Evolutionary conservation across 1,140 invertebrate species (phyloP).

Genomic region (Drosophila triauraria): DNA sequence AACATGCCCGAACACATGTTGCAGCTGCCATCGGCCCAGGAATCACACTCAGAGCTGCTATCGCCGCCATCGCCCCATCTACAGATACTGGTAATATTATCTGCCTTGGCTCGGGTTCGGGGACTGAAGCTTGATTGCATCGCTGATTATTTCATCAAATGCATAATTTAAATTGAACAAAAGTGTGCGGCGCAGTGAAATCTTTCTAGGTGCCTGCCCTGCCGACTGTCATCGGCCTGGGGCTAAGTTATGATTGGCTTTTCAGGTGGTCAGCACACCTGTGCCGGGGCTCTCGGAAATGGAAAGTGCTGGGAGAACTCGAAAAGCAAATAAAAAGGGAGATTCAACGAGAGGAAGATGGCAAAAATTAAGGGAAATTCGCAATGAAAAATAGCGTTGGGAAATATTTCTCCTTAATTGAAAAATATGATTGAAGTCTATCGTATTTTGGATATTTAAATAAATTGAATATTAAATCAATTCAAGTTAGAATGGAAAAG

Average conservation of each 20-base stretch:
- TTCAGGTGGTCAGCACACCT: constrained; percentile 37
- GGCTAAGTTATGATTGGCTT: constrained; percentile 65
- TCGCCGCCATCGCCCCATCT: constrained; percentile 42
- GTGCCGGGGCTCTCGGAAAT: constrained; percentile 32
- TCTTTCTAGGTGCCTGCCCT: constrained; percentile 38
- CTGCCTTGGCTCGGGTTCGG: constrained; percentile 27
- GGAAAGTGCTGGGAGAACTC: constrained; percentile 53
- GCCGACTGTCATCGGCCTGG: constrained; percentile 39
- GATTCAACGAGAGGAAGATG: background rate
- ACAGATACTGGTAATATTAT: constrained; percentile 58
- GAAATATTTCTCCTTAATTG: background rate
- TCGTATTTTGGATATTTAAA: background rate
- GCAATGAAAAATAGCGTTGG: background rate
- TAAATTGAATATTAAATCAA: background rate
- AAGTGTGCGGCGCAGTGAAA: constrained; percentile 63
- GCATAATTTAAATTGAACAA: constrained; percentile 79
- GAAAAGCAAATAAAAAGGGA: constrained; percentile 2
- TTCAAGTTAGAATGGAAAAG: background rate
- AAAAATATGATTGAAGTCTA: background rate
- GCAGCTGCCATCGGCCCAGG: constrained; percentile 49
- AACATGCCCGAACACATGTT: constrained; percentile 74
- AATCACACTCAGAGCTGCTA: constrained; percentile 47
- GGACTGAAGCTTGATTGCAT: constrained; percentile 71
- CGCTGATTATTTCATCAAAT: constrained; percentile 79
- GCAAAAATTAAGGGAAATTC: background rate